phyloP scores from a whole-genome alignment of 2,888 invertebrate species.

The Lepidochrysops patricia region DNA sequence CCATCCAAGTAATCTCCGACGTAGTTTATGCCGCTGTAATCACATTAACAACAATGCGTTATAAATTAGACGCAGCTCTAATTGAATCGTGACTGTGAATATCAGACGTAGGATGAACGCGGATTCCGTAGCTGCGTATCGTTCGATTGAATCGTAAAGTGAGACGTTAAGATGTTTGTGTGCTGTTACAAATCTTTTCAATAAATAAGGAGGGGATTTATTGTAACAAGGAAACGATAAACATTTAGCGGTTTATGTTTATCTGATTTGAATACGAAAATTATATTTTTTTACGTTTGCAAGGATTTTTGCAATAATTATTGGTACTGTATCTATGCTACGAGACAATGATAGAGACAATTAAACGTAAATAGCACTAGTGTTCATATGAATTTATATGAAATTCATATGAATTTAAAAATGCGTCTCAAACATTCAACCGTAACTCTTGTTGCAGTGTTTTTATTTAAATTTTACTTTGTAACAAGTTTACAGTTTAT shows the following conservation, averaged over 20 bases:
- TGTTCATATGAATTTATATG: neutral
- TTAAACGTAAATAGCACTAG: neutral
- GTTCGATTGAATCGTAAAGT: constrained; percentile 23
- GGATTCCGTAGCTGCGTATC: constrained; percentile 36
- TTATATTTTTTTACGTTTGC: neutral
- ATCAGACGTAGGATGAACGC: constrained; percentile 11
- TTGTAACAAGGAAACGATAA: neutral
- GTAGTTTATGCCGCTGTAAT: neutral
- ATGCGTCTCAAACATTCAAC: neutral
- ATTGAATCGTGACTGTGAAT: constrained; percentile 13
- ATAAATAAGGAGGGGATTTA: constrained; percentile 8
- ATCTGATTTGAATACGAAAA: neutral
- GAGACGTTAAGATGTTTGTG: constrained; percentile 8
- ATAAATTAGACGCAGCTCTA: constrained; percentile 4
- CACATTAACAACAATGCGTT: constrained; percentile 4
- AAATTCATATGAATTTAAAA: neutral
- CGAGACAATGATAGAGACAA: neutral
- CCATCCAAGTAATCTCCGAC: neutral
- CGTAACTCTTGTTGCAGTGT: neutral
- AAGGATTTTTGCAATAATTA: neutral
- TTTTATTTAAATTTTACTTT: neutral
- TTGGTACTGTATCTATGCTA: neutral
- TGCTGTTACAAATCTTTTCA: constrained; percentile 1
- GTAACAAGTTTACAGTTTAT: constrained; percentile 1
- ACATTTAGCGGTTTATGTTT: neutral